Evolutionary conservation across 2,113 vertebrate genomes (phyloP).

Genomic region (Nicator chloris): DNA sequence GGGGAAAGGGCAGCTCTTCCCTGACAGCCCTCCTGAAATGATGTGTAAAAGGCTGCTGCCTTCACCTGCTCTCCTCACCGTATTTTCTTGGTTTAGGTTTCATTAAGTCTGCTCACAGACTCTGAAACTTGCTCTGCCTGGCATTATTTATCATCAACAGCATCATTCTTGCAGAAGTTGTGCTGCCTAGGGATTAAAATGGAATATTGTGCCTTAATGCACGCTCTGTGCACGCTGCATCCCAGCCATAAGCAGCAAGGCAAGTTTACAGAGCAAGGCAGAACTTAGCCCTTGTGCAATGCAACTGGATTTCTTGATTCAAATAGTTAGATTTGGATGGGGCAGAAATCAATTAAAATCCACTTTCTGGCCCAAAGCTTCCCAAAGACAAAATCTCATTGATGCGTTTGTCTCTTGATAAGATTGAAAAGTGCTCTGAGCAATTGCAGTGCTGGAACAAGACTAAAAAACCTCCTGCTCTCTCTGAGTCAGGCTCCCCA

Average conservation of each 20-base stretch:
- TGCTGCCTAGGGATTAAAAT: neutral
- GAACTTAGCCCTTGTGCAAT: neutral
- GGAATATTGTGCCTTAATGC: neutral
- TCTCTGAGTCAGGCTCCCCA: neutral
- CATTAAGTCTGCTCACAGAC: neutral
- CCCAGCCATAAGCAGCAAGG: neutral
- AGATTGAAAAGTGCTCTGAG: neutral
- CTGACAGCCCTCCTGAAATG: neutral
- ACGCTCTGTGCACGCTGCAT: rapidly evolving
- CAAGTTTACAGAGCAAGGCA: neutral
- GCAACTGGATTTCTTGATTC: neutral
- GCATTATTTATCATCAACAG: neutral
- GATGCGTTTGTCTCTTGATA: neutral
- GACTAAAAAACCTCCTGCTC: neutral
- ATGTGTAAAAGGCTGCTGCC: neutral
- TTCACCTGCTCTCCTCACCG: neutral
- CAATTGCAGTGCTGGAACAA: neutral
- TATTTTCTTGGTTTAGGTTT: neutral
- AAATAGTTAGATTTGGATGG: neutral
- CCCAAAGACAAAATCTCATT: neutral
- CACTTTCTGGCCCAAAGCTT: neutral
- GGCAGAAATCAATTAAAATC: neutral
- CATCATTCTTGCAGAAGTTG: neutral
- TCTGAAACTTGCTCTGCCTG: neutral
- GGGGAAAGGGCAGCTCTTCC: neutral